These are phyloP conservation scores for Trichogramma evanescens DNA, from an alignment of 2,888 invertebrate species.

Conservation along the genomic window DNA sequence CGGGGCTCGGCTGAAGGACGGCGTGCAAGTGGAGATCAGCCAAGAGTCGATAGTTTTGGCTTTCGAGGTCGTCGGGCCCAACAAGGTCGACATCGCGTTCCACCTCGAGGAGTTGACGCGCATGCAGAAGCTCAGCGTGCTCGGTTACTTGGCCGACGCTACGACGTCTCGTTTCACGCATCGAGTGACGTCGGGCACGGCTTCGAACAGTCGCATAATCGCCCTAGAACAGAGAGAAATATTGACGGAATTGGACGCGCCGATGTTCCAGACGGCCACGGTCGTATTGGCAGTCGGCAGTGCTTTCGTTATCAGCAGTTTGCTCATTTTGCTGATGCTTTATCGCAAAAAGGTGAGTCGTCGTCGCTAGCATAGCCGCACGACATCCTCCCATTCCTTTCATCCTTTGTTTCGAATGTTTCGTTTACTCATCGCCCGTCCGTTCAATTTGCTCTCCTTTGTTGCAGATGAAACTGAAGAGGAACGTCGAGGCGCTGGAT, in stretches of 20 bases:
- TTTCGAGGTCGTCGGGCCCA: conserved; percentile 59
- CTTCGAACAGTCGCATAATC: conserved; percentile 44
- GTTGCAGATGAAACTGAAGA: conserved; percentile 34
- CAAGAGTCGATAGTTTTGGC: conserved; percentile 39
- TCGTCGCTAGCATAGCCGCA: too few relatives aligned
- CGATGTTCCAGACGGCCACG: conserved; percentile 66
- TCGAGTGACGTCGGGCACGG: conserved; percentile 45
- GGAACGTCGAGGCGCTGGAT: conserved; percentile 29
- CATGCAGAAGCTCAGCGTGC: conserved; percentile 48
- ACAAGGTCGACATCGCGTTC: conserved; percentile 73
- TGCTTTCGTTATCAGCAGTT: conserved; percentile 71
- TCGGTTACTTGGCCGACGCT: conserved; percentile 55
- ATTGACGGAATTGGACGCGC: conserved; percentile 60
- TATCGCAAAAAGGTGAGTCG: conserved; percentile 57
- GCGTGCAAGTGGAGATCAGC: conserved; percentile 35
- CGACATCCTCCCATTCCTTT: not conserved
- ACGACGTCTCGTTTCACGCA: conserved; percentile 61
- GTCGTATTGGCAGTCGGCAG: conserved; percentile 72
- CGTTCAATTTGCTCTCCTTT: not conserved
- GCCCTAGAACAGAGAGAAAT: conserved; percentile 62
- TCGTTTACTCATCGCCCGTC: not conserved
- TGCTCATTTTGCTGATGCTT: conserved; percentile 67
- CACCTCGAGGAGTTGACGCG: conserved; percentile 71
- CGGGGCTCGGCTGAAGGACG: conserved; percentile 40
- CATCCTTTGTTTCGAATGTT: not conserved